phyloP scores from a whole-genome alignment of 2,797 vertebrate genomes.

The Hoplostethus atlanticus region DNA sequence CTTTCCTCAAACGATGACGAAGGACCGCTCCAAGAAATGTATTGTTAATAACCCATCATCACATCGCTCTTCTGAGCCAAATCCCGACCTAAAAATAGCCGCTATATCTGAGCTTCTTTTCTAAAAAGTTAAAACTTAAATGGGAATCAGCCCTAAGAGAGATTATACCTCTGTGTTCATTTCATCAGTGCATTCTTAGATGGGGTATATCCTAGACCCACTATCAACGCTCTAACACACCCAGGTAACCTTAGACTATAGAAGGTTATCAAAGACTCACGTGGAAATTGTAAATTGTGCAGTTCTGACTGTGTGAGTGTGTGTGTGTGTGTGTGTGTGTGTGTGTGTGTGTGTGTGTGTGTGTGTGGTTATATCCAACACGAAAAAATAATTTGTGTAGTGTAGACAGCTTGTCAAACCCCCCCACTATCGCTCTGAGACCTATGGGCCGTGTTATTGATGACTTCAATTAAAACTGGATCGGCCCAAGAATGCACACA shows the following conservation, averaged over 20 bases:
- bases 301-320: slow-evolving; percentile 6
- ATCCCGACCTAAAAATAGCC: too few relatives aligned
- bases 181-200: too few relatives aligned
- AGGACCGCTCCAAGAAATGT: too few relatives aligned
- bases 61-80: too few relatives aligned
- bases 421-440: slow-evolving; percentile 11
- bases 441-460: slow-evolving; percentile 66
- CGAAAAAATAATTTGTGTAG: slow-evolving; percentile 36
- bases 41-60: too few relatives aligned
- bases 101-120: too few relatives aligned
- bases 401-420: slow-evolving; percentile 27
- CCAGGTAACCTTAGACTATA: background rate
- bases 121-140: too few relatives aligned
- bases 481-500: slow-evolving; percentile 31
- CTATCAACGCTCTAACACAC: too few relatives aligned
- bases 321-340: slow-evolving; percentile 17
- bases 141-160: too few relatives aligned
- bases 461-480: slow-evolving; percentile 69
- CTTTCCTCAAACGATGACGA: too few relatives aligned
- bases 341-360: slow-evolving; percentile 15
- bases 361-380: background rate
- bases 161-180: too few relatives aligned
- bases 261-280: slow-evolving; percentile 34
- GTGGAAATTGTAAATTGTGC: slow-evolving; percentile 28
- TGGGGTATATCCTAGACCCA: too few relatives aligned